phyloP scores from a whole-genome alignment of 2,888 invertebrate genomes.

The Cordilura impudica region DNA sequence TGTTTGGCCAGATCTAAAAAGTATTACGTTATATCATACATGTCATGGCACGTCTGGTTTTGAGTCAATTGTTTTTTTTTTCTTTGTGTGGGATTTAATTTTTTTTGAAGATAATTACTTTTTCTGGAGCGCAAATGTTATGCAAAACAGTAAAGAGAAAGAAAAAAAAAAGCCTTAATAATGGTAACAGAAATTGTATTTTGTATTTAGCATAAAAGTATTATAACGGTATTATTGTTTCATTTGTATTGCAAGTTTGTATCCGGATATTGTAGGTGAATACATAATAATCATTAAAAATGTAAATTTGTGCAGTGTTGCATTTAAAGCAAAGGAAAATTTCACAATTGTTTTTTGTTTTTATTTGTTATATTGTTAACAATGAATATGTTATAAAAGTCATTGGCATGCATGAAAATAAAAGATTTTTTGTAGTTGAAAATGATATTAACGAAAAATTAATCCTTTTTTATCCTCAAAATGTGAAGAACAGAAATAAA shows the following conservation, averaged over 20 bases:
- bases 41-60: slow-evolving; percentile 26
- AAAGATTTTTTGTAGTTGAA: too few relatives aligned
- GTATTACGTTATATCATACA: slow-evolving; percentile 20
- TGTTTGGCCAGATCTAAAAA: neutral
- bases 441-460: too few relatives aligned
- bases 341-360: slow-evolving; percentile 33
- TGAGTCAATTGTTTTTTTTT: neutral
- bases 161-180: neutral
- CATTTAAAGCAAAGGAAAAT: slow-evolving; percentile 51
- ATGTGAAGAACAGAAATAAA: too few relatives aligned
- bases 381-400: neutral
- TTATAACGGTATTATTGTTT: slow-evolving; percentile 37
- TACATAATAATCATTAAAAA: slow-evolving; percentile 15
- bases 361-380: neutral
- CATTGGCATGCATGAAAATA: neutral
- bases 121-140: slow-evolving; percentile 56
- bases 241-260: neutral
- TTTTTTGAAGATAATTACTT: slow-evolving; percentile 51
- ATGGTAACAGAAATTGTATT: neutral
- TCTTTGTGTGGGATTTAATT: slow-evolving; percentile 45
- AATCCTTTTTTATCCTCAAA: too few relatives aligned
- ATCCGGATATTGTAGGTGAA: slow-evolving; percentile 49
- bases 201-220: neutral
- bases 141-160: slow-evolving; percentile 20
- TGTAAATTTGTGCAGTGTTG: slow-evolving; percentile 53